Evolutionary conservation across 2,888 invertebrate genomes (phyloP).

Genomic region (Drosophila mercatorum): DNA sequence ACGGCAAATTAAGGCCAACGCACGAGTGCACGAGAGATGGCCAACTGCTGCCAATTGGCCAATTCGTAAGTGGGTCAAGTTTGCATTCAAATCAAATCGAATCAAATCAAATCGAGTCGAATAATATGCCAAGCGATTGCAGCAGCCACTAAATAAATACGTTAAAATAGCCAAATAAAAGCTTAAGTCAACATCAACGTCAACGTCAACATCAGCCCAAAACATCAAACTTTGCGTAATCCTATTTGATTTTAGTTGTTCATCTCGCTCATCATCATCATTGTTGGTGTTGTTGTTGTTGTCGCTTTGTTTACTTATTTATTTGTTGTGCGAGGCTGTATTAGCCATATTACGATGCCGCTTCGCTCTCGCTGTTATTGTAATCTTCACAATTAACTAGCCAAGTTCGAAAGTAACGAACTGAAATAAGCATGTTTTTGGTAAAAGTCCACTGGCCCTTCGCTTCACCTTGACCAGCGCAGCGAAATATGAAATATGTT

Average conservation of each 20-base stretch:
- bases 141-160: slow-evolving; percentile 49
- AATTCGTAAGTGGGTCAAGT: slow-evolving; percentile 65
- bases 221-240: slow-evolving; percentile 71
- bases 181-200: slow-evolving; percentile 55
- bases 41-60: slow-evolving; percentile 8
- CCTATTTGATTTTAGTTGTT: slow-evolving; percentile 48
- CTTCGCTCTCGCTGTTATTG: slow-evolving; percentile 33
- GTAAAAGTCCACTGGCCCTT: slow-evolving; percentile 31
- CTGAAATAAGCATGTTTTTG: slow-evolving; percentile 1
- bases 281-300: slow-evolving; percentile 15
- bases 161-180: slow-evolving; percentile 39
- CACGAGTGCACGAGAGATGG: neutral
- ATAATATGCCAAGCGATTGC: slow-evolving; percentile 33
- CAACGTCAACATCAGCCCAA: slow-evolving; percentile 56
- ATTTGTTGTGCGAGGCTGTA: slow-evolving; percentile 24
- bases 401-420: slow-evolving; percentile 41
- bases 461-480: slow-evolving; percentile 44
- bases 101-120: slow-evolving; percentile 38
- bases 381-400: slow-evolving; percentile 57
- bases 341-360: slow-evolving; percentile 38
- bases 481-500: neutral
- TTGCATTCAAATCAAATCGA: slow-evolving; percentile 55
- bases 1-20: slow-evolving; percentile 12
- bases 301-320: slow-evolving; percentile 40
- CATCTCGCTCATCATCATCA: slow-evolving; percentile 3